Percentiles rank a stretch among this genome's conserved stretches.
These are phyloP conservation scores for Gephyroberyx darwinii DNA, from an alignment of 2,797 vertebrate species.

Conservation along the genomic window DNA sequence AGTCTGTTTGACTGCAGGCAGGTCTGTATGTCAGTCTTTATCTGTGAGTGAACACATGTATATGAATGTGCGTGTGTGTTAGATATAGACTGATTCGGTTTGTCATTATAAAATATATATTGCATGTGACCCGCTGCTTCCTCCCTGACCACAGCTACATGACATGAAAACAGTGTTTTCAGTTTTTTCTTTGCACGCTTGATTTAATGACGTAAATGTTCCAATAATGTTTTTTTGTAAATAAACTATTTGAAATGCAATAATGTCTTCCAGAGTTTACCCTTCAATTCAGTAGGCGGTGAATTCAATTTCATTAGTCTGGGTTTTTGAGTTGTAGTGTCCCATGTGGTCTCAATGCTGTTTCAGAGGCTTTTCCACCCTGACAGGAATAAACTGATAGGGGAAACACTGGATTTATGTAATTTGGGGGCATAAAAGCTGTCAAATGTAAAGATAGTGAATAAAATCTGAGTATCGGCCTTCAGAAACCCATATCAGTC, in stretches of 20 bases:
- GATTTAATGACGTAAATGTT: background rate
- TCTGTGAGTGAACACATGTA: background rate
- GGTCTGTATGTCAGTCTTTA: conserved; percentile 9
- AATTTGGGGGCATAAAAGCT: conserved; percentile 27
- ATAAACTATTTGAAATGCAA: background rate
- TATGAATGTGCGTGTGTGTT: background rate
- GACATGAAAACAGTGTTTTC: background rate
- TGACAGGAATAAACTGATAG: conserved; percentile 1
- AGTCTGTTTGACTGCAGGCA: background rate
- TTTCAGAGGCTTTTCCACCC: conserved; percentile 9
- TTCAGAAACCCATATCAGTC: conserved; percentile 38
- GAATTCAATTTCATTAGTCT: conserved; percentile 38
- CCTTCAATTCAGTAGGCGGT: background rate
- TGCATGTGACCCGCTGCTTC: too few relatives aligned
- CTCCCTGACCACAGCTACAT: background rate
- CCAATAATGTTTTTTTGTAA: background rate
- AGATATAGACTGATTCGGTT: background rate
- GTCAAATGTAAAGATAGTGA: conserved; percentile 39
- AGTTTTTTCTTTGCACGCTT: background rate
- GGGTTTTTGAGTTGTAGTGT: conserved; percentile 20
- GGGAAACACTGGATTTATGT: conserved; percentile 31
- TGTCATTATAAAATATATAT: background rate
- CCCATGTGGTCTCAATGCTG: background rate
- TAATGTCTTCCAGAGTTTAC: background rate
- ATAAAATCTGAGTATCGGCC: conserved; percentile 36